phyloP scores from a whole-genome alignment of 2,113 vertebrate genomes.

The Charadrius vociferus region DNA sequence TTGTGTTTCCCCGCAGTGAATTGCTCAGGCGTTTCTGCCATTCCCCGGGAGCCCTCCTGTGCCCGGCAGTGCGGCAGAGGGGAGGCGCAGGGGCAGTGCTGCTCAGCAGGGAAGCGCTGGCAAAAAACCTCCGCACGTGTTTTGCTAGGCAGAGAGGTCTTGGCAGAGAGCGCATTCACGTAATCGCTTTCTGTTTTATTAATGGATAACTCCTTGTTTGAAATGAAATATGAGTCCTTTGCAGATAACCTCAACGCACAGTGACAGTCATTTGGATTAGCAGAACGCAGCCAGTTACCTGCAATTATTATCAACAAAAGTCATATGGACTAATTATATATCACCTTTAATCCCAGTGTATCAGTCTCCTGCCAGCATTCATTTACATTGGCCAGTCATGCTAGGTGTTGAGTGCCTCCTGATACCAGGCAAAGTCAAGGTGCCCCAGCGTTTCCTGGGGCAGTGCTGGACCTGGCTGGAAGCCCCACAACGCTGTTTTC shows the following conservation, averaged over 20 bases:
- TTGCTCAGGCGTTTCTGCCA: not conserved
- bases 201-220: slow-evolving; percentile 5
- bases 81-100: not conserved
- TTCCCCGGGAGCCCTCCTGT: not conserved
- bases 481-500: not conserved
- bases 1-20: slow-evolving; percentile 19
- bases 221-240: not conserved
- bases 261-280: not conserved
- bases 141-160: not conserved
- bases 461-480: not conserved
- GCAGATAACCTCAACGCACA: not conserved
- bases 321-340: not conserved
- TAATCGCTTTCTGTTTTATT: not conserved
- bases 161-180: not conserved
- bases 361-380: not conserved
- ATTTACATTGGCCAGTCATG: not conserved
- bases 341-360: not conserved
- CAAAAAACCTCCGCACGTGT: not conserved
- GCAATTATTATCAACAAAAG: not conserved
- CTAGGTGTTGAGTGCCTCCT: slow-evolving; percentile 30
- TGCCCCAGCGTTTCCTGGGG: not conserved
- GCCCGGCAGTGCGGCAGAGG: not conserved
- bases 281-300: slow-evolving; percentile 16
- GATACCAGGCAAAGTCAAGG: not conserved
- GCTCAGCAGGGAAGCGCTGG: not conserved